Base-by-base conservation (phyloP, 2,113 vertebrate genomes). In the Epinephelus fuscoguttatus region DNA sequence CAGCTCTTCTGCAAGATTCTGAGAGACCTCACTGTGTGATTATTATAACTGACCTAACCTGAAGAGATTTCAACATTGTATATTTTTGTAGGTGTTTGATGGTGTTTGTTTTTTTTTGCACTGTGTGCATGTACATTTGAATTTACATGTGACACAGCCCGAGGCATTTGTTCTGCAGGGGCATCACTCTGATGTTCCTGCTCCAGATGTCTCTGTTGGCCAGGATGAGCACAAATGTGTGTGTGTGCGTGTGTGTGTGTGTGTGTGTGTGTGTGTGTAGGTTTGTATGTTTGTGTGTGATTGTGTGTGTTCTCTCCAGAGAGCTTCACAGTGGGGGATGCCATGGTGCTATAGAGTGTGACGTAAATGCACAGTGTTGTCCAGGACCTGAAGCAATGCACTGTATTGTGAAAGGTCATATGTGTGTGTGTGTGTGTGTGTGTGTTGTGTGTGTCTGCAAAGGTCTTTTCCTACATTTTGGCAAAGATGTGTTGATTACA, bases 341-440 rank as follows among this genome's bases (percentile, higher is more conserved):
- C 23, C 80, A 15, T 52, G 59, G 63, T 82, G 66, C 60, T 86
- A 11, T 71, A 57, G n/a, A 79, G 49, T 72, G 60, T 90, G 81
- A 89, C 70, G 79, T 76, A 84, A 88, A 78, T 53, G 33, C 80
- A 81, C 77, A 64, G 80, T 68, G 71, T 64, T 81, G 70, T 80
- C 75, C 69, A 52, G 47, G 69, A 84, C 88, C 86, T 70, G 59
- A 79, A 87, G 89, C 85, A 13, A 84, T 75, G 74, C 56, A 49
- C 63, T 78, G 70, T 61, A 70, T 80, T 79, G 33, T 78, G 12
- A 92, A 92, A 93, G 82, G 90, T 91, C 75, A 52, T 42, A 49
- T 68, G 68, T 55, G 30, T 49, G 60, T 25, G 21, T 37, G 30
- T 60, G 47, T 37, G 50, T 45, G n/a, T 37, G 12, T 55, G 23